Conservation (phyloP, 2,113 vertebrate genomes). For the Caracal caracal region DNA sequence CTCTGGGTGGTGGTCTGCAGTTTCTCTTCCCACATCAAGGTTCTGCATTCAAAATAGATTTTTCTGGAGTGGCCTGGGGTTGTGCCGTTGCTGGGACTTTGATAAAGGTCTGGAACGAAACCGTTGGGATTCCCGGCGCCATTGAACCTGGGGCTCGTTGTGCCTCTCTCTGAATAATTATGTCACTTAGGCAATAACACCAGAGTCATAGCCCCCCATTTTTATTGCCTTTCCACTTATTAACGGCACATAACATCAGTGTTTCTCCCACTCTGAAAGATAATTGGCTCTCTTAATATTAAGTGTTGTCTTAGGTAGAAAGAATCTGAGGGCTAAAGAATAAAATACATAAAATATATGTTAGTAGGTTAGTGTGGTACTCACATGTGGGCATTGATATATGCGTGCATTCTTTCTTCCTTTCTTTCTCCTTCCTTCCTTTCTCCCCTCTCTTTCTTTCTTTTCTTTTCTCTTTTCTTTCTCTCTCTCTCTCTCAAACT, state of each 20-base stretch:
- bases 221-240: neutral
- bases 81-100: neutral
- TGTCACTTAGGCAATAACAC: neutral
- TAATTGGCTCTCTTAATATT: neutral
- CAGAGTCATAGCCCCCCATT: neutral
- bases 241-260: neutral
- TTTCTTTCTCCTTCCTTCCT: neutral
- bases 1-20: neutral
- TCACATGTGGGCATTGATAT: neutral
- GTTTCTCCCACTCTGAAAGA: neutral
- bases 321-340: neutral
- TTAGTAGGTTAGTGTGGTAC: neutral
- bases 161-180: neutral
- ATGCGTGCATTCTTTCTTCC: too few relatives aligned
- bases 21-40: neutral
- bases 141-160: neutral
- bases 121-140: neutral
- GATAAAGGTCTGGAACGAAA: neutral
- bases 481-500: neutral
- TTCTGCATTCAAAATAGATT: neutral
- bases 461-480: neutral
- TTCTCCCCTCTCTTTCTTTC: too few relatives aligned
- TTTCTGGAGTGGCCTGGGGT: neutral
- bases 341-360: neutral
- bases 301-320: neutral